phyloP scores from a whole-genome alignment of 2,113 vertebrate species.

The Scortum barcoo region DNA sequence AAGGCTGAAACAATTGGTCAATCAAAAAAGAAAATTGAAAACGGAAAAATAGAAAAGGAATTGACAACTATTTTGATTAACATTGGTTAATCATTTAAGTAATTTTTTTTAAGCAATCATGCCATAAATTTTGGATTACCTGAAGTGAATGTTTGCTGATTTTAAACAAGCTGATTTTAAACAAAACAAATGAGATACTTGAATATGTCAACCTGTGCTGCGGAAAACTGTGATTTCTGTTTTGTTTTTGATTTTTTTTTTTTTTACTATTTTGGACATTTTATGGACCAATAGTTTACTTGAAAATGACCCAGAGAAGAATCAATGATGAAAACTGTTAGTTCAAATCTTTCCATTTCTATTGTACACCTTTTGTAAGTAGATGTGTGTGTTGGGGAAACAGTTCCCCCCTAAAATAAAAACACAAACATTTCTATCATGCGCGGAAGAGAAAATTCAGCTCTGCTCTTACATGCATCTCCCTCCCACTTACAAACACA shows the following conservation, averaged over 20 bases:
- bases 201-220: not conserved
- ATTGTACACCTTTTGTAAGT: not conserved
- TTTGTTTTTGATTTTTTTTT: not conserved
- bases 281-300: not conserved
- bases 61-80: not conserved
- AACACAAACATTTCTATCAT: not conserved
- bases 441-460: not conserved
- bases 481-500: conserved; percentile 25
- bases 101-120: not conserved
- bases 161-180: too few species aligned
- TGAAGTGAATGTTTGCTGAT: not conserved
- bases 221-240: not conserved
- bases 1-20: not conserved
- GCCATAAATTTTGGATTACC: not conserved
- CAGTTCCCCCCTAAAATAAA: not conserved
- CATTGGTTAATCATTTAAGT: too few species aligned
- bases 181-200: not conserved
- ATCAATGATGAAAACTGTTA: not conserved
- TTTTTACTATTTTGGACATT: not conserved
- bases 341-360: too few species aligned
- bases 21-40: too few species aligned
- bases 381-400: not conserved
- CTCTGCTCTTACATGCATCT: conserved; percentile 1
- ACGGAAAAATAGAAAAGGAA: not conserved
- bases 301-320: not conserved